Evolutionary conservation across 2,797 vertebrate genomes (phyloP).

Genomic region (Carcharodon carcharias): DNA sequence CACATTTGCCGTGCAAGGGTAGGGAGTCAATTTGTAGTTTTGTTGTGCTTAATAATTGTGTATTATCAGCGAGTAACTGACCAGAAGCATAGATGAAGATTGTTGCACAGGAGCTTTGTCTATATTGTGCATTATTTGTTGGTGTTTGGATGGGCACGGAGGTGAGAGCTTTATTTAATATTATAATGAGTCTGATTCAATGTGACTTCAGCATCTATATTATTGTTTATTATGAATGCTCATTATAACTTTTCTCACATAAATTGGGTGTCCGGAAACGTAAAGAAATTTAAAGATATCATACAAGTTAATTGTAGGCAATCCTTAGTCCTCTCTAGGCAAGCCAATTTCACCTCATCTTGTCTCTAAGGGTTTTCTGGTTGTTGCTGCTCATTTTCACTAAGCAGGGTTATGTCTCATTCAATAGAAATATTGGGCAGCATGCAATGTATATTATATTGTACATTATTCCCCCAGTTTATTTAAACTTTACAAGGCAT

Average conservation of each 20-base stretch:
- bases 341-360: not conserved
- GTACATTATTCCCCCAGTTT: not conserved
- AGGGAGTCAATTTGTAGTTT: not conserved
- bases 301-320: not conserved
- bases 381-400: not conserved
- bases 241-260: not conserved
- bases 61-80: not conserved
- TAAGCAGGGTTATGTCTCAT: not conserved
- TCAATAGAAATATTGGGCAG: not conserved
- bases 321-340: not conserved
- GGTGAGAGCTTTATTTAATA: not conserved
- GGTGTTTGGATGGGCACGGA: not conserved
- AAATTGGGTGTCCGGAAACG: not conserved
- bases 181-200: not conserved
- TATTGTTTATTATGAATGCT: not conserved
- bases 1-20: not conserved
- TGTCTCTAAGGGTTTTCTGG: not conserved
- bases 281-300: not conserved
- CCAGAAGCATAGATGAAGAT: not conserved
- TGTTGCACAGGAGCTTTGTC: not conserved
- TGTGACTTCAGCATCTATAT: not conserved
- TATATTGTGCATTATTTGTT: not conserved
- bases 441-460: not conserved
- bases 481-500: not conserved
- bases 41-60: not conserved